These are phyloP conservation scores for Garra rufa DNA, from an alignment of 2,113 vertebrate species.

Conservation along the genomic window DNA sequence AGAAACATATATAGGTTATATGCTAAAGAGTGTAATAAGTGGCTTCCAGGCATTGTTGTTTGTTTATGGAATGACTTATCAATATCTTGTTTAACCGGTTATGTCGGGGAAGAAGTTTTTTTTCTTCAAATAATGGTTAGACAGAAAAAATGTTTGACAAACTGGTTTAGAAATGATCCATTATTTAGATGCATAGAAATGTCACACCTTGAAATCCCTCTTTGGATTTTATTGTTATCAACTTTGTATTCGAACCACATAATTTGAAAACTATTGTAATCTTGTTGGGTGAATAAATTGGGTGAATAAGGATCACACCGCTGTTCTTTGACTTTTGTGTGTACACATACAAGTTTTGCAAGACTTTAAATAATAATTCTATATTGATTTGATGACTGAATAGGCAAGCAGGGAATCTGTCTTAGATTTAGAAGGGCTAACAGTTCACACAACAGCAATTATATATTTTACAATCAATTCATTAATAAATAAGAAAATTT, in stretches of 20 bases:
- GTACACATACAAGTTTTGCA: neutral
- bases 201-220: neutral
- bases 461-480: no score
- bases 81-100: neutral
- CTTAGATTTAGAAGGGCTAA: neutral
- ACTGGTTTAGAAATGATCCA: neutral
- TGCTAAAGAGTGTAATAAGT: neutral
- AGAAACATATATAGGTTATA: neutral
- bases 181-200: neutral
- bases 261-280: constrained; percentile 5
- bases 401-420: neutral
- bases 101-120: neutral
- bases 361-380: neutral
- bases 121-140: neutral
- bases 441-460: neutral
- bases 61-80: neutral
- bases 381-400: neutral
- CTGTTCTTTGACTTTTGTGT: neutral
- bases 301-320: no score
- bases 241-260: neutral
- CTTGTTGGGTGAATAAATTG: neutral
- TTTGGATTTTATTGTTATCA: neutral
- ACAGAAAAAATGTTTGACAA: neutral
- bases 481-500: no score
- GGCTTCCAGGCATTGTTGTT: neutral